Base-by-base conservation (phyloP, 2,888 invertebrate genomes). In the Watsonalla cultraria region DNA sequence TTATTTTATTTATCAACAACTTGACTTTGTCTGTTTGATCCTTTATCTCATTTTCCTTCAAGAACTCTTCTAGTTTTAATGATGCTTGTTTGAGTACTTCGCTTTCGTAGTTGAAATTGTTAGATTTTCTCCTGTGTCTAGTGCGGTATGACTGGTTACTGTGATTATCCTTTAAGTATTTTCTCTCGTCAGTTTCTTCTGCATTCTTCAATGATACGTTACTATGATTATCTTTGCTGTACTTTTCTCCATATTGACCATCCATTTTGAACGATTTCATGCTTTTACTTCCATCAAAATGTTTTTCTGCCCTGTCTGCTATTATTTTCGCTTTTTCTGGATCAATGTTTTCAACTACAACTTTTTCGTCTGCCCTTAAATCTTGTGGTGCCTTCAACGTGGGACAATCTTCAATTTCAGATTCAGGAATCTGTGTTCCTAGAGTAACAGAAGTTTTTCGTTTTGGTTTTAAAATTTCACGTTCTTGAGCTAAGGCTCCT, bases 101-200 rank as follows among this genome's bases (percentile, higher is more conserved):
- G 59, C 89, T 93, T 72, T 94, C 93, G 33, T 90, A 89, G 66
- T 92, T 92, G 58, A 93, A 93, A 61, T 92, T 91, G 62, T 93
- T 93, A 0, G 92, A 90, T 65, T 90, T 90, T 57, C 80, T 72
- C 61, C 89, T 80, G 52, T 82, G 61, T 57, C 70, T 79, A 24
- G 80, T 82, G 15, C 81, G 78, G 57, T 70, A 70, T 0, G 89
- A 89, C 52, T 89, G 89, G 69, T 88, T 89, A 54, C 90, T 91
- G 52, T 85, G 88, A 61, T 86, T 90, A 59, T 90, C 89, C 76
- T 80, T 87, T 39, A 88, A 70, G 64, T 89, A 87, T 64, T 90
- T 81, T 47, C 71, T 84, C 56, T 91, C 91, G 8, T 90, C 90
- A 47, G 61, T 62, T 52, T 91, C 90, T 48, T 88, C 88, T 58